These are phyloP conservation scores for Caligus rogercresseyi DNA, from an alignment of 1,140 invertebrate species.

Conservation along the genomic window DNA sequence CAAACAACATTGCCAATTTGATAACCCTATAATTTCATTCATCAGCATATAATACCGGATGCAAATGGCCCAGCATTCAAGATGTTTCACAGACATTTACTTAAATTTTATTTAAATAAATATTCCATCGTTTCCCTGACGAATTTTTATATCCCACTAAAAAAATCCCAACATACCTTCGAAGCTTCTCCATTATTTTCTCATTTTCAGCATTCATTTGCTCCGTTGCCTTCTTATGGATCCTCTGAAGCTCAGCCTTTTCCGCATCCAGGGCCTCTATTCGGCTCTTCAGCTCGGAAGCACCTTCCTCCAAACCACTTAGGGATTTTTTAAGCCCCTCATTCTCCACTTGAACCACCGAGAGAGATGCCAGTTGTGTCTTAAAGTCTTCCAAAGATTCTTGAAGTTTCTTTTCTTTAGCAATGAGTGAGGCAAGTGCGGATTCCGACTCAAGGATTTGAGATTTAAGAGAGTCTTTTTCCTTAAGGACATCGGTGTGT, in stretches of 20 bases:
- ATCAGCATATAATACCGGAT: not conserved
- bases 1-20: not conserved
- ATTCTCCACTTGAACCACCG: not conserved
- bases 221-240: not conserved
- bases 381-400: not conserved
- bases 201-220: not conserved
- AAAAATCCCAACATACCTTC: not conserved
- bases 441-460: not conserved
- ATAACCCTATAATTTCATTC: not conserved
- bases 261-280: not conserved
- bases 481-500: not conserved
- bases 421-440: not conserved
- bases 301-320: not conserved
- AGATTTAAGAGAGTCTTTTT: not conserved
- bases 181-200: not conserved
- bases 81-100: too few relatives aligned
- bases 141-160: not conserved
- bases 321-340: not conserved
- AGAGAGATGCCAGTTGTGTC: not conserved
- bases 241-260: not conserved
- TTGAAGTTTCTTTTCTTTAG: not conserved
- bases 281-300: not conserved
- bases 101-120: too few relatives aligned
- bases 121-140: too few relatives aligned
- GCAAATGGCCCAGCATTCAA: not conserved